Conservation (phyloP, 2,888 invertebrate genomes). For the Linnaemya vulpina region DNA sequence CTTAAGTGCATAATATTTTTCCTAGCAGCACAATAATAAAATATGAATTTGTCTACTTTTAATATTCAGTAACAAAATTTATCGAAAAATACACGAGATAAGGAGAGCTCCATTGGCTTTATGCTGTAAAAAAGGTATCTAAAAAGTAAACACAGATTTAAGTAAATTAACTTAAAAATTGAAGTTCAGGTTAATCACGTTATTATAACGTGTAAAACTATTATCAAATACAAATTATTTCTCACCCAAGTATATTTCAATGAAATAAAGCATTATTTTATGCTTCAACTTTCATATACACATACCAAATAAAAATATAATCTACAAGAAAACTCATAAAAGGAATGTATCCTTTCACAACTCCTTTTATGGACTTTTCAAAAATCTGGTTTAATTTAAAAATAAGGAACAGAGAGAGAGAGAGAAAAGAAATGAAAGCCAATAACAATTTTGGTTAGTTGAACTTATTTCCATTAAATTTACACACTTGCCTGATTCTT, state of each 20-base stretch:
- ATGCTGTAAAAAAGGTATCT: not conserved
- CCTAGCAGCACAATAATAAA: no score
- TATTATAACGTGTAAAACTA: conserved; percentile 80
- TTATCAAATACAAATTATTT: conserved; percentile 79
- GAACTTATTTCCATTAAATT: conserved; percentile 59
- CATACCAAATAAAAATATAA: not conserved
- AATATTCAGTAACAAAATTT: no score
- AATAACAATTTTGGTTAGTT: conserved; percentile 48
- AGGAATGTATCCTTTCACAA: conserved; percentile 19
- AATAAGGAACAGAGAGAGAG: not conserved
- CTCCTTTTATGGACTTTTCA: conserved; percentile 23
- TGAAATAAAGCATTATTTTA: conserved; percentile 45
- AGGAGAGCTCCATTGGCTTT: not conserved
- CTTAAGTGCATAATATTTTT: no score
- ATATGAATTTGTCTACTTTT: no score
- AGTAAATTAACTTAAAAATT: conserved; percentile 17
- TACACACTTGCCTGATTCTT: conserved; percentile 54
- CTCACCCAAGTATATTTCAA: conserved; percentile 60
- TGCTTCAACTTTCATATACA: conserved; percentile 27
- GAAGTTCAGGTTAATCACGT: conserved; percentile 77
- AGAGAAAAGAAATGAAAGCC: conserved; percentile 4
- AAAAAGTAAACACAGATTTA: conserved; percentile 2
- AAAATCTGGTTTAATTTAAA: conserved; percentile 21
- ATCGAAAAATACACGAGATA: no score
- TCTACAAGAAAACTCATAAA: not conserved